Conservation (phyloP, 2,113 vertebrate genomes). For the Dicentrarchus labrax region DNA sequence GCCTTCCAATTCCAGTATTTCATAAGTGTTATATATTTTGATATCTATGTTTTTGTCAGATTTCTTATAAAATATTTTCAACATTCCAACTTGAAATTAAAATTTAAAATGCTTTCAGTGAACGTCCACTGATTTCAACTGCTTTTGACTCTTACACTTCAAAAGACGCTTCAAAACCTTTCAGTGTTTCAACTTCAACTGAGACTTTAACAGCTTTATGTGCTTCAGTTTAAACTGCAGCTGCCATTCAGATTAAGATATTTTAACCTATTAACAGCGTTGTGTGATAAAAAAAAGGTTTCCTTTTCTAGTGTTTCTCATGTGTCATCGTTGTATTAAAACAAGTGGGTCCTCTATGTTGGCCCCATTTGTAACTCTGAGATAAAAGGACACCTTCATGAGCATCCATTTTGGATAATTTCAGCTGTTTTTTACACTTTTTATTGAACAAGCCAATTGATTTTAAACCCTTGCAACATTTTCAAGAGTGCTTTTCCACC, state of each 20-base stretch:
- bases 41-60: too few species aligned
- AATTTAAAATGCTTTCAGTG: too few species aligned
- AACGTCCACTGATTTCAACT: too few species aligned
- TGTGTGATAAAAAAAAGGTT: not conserved
- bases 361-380: slow-evolving; percentile 11
- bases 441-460: not conserved
- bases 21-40: too few species aligned
- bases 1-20: too few species aligned
- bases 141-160: too few species aligned
- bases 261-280: not conserved
- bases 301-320: not conserved
- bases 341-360: slow-evolving; percentile 20
- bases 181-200: too few species aligned
- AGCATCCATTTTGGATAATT: slow-evolving; percentile 7
- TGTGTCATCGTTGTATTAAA: slow-evolving; percentile 15
- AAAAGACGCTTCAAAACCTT: too few species aligned
- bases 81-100: too few species aligned
- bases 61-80: too few species aligned
- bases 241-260: not conserved
- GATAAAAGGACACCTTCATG: slow-evolving; percentile 25
- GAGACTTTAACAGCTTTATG: too few species aligned
- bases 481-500: slow-evolving; percentile 3
- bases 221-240: not conserved
- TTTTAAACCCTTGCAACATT: not conserved
- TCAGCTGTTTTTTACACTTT: slow-evolving; percentile 9